phyloP scores from a whole-genome alignment of 2,797 vertebrate species.

The Linurgus olivaceus region DNA sequence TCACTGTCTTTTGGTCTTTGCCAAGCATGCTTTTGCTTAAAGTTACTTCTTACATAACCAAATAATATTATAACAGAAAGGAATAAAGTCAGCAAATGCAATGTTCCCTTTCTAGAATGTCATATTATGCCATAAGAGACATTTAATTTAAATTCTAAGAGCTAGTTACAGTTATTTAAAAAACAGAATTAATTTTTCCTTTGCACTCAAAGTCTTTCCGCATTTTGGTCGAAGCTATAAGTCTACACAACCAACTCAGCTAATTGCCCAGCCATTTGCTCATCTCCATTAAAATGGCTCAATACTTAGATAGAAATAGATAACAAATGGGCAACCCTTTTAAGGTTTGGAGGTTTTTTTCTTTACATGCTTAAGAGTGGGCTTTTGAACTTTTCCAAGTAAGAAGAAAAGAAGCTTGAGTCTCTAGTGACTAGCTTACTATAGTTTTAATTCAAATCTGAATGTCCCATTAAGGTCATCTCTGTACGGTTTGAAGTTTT shows the following conservation, averaged over 20 bases:
- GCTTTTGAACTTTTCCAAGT: constrained; percentile 54
- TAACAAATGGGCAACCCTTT: constrained; percentile 23
- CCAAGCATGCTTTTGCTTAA: neutral
- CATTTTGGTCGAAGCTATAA: neutral
- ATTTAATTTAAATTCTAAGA: neutral
- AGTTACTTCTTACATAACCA: neutral
- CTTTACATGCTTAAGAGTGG: constrained; percentile 11
- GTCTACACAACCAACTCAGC: neutral
- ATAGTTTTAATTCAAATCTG: constrained; percentile 65
- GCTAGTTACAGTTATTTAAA: neutral
- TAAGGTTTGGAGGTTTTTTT: neutral
- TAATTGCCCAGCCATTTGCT: neutral
- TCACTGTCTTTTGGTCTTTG: neutral
- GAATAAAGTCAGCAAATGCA: neutral
- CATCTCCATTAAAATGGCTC: constrained; percentile 32
- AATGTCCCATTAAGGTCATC: constrained; percentile 58
- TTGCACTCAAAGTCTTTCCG: neutral
- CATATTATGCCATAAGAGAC: neutral
- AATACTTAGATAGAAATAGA: constrained; percentile 48
- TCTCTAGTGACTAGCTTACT: constrained; percentile 38
- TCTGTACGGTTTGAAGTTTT: constrained; percentile 61
- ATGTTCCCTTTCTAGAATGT: neutral
- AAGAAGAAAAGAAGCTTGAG: constrained; percentile 40
- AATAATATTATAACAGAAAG: neutral
- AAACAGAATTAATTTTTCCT: neutral